Evolutionary conservation across 1,140 invertebrate species (phyloP).

Genomic region (Neoseiulus cucumeris): DNA sequence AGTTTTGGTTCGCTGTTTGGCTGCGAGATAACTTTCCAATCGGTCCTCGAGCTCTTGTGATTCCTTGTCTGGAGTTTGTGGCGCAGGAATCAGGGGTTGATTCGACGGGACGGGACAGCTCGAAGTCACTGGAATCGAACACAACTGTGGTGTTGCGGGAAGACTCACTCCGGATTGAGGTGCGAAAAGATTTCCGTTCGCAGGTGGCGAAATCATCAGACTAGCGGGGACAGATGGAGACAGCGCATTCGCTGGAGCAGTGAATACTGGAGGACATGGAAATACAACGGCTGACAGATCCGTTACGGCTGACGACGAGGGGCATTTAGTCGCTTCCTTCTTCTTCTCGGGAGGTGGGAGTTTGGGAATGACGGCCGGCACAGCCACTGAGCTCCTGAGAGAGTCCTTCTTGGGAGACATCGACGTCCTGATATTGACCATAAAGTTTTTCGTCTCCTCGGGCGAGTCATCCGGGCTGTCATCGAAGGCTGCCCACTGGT

Average conservation of each 20-base stretch:
- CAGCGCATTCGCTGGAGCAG: not conserved
- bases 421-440: not conserved
- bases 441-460: not conserved
- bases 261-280: not conserved
- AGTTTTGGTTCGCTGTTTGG: not conserved
- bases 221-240: not conserved
- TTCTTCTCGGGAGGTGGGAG: constrained; percentile 1
- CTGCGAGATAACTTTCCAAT: not conserved
- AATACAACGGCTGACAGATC: not conserved
- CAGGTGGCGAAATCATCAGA: not conserved
- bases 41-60: not conserved
- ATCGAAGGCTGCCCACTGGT: not conserved
- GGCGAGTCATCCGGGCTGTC: constrained; percentile 2
- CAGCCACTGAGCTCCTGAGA: not conserved
- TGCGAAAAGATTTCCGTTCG: not conserved
- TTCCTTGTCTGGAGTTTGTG: not conserved
- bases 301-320: not conserved
- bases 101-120: not conserved
- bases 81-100: not conserved
- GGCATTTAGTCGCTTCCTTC: not conserved
- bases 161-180: not conserved
- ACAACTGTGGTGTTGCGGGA: not conserved
- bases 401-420: not conserved
- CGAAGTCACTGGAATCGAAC: not conserved
- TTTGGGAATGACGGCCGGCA: not conserved